Evolutionary conservation across 2,888 invertebrate genomes (phyloP), one percentile per base, ranked within the genome.

Genomic region (Drosophila algonquin): DNA sequence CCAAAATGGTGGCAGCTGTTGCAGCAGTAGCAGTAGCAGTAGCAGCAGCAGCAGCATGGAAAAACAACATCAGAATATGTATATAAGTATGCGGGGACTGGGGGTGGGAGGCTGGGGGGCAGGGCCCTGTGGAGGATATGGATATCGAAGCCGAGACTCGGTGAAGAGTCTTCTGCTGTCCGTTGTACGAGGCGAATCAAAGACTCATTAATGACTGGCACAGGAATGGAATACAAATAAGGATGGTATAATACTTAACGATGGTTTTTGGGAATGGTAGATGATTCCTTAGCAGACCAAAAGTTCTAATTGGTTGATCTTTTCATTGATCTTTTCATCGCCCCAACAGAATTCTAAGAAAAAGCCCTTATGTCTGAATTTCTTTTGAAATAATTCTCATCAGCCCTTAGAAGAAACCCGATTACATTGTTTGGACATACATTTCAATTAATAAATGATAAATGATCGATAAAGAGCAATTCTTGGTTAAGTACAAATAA

Each of bases 31-130:
- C 21, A 30, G 30, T 27, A 57, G 18, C 45, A 48, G 54, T 58
- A 62, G 35, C 44, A 57, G 24, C 16, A 24, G 24, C 24, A 24
- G 12, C 21, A 30, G 30, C 40, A 57, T 46, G 55, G 59, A 71
- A 71, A 72, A 72, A 72, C 72, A 72, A 73, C 72, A 65, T 56
- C 56, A 30, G 72, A 72, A 72, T 59, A 63, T 64, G 55, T 72
- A 71, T 64, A 71, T 51, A 69, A 44, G 55, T 8, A 44, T 18
- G 12, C 16, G 16, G 14, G 10, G 21, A 21, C 4, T 63, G 45
- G 47, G 40, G 57, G 4, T 5, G 9, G 51, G 24, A 16, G 51
- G 65, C 16, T 51, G 32, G 51, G 30, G 30, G 7, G 27, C 7
- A 24, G 5, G 24, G 24, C 24, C 24, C 24, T 21, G 4, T 40